phyloP scores from a whole-genome alignment of 1,140 invertebrate species.

The Lethrus apterus region DNA sequence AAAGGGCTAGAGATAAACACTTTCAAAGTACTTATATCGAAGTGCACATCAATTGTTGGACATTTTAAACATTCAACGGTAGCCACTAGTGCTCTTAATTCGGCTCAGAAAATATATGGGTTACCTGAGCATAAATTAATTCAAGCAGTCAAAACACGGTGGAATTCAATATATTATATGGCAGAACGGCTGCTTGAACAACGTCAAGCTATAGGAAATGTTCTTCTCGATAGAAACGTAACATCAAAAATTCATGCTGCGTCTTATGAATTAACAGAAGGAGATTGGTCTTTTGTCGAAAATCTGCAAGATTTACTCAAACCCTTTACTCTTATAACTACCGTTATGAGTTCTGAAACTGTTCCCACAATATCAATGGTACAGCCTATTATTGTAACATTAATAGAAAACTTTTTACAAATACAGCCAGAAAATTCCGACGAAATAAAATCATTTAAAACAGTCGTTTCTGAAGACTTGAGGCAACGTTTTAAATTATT shows the following conservation, averaged over 20 bases:
- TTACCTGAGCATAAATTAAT: constrained; percentile 13
- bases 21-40: neutral
- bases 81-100: neutral
- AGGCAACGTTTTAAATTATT: no score
- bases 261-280: neutral
- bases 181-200: constrained; percentile 16
- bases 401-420: constrained; percentile 1
- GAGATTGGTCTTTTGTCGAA: constrained; percentile 9
- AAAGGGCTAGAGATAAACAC: neutral
- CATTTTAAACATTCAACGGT: constrained; percentile 3
- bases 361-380: neutral
- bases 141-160: constrained; percentile 10
- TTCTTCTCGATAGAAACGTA: constrained; percentile 3
- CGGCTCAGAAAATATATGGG: neutral
- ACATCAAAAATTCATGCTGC: neutral
- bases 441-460: no score
- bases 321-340: constrained; percentile 18
- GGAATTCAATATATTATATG: constrained; percentile 19
- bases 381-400: constrained; percentile 1
- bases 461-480: no score
- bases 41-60: neutral
- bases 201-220: constrained; percentile 9
- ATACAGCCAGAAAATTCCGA: no score
- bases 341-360: neutral
- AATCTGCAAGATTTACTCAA: constrained; percentile 13